Percentiles rank a stretch among this genome's conserved stretches.
phyloP scores from a whole-genome alignment of 2,113 vertebrate genomes.

The Sphyrna mokarran region DNA sequence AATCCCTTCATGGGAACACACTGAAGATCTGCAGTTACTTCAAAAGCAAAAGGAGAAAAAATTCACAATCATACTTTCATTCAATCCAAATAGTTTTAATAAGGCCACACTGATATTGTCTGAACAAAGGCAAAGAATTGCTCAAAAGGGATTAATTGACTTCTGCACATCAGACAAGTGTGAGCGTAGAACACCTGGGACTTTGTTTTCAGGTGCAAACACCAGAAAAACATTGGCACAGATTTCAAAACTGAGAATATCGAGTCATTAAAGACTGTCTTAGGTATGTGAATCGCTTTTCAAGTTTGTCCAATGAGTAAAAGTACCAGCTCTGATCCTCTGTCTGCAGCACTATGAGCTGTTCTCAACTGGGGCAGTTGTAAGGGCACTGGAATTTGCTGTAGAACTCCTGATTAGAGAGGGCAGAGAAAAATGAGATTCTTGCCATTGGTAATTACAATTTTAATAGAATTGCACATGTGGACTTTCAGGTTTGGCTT shows the following conservation, averaged over 20 bases:
- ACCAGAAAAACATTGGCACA: background rate
- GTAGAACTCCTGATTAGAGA: background rate
- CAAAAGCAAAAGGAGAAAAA: background rate
- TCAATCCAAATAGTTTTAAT: background rate
- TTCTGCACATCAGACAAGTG: background rate
- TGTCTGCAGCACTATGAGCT: background rate
- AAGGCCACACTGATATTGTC: background rate
- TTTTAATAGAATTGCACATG: background rate
- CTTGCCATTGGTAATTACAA: background rate
- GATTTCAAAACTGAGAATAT: background rate
- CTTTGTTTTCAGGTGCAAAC: background rate
- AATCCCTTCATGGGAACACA: background rate
- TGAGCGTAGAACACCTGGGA: background rate
- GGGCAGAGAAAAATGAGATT: background rate
- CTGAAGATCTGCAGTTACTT: background rate
- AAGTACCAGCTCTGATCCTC: background rate
- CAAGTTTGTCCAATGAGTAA: background rate
- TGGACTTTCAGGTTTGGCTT: background rate
- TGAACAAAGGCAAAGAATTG: background rate
- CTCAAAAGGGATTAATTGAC: background rate
- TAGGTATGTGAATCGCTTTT: background rate
- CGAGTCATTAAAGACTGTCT: background rate
- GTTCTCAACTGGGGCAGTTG: background rate
- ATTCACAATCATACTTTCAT: background rate
- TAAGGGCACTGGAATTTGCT: background rate